Conservation (phyloP, 1,140 invertebrate genomes). For the Drosophila triauraria region DNA sequence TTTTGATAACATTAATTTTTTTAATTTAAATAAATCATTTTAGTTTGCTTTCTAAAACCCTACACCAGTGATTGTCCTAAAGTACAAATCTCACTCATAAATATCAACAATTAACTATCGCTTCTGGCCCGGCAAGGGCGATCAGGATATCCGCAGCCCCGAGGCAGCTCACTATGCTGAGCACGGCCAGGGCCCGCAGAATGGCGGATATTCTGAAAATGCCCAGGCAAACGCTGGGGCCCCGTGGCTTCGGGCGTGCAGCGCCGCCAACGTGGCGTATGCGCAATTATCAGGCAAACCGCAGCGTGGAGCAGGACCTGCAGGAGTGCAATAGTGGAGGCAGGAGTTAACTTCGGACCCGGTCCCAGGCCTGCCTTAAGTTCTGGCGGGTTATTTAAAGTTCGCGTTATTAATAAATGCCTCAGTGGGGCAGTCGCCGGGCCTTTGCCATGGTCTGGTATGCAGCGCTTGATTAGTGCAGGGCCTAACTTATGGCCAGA, state of each 20-base stretch:
- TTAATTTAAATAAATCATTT: too few species aligned
- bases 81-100: constrained; percentile 4
- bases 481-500: constrained; percentile 61
- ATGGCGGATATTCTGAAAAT: constrained; percentile 29
- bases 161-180: constrained; percentile 3
- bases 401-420: constrained; percentile 76
- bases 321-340: not conserved
- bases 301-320: constrained; percentile 5
- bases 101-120: constrained; percentile 14
- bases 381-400: constrained; percentile 71
- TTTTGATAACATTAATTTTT: too few species aligned
- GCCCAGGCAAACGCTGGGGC: constrained; percentile 7
- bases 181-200: constrained; percentile 6
- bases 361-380: constrained; percentile 31
- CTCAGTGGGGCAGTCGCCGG: constrained; percentile 41
- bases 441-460: constrained; percentile 37
- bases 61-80: not conserved
- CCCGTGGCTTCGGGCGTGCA: constrained; percentile 6
- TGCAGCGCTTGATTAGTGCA: constrained; percentile 72
- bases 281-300: constrained; percentile 53
- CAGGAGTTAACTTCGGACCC: constrained; percentile 6
- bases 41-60: not conserved
- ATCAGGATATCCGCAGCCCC: constrained; percentile 19
- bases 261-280: constrained; percentile 33
- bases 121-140: not conserved